Conservation (phyloP, 2,888 invertebrate genomes). For the Drosophila lutescens region DNA sequence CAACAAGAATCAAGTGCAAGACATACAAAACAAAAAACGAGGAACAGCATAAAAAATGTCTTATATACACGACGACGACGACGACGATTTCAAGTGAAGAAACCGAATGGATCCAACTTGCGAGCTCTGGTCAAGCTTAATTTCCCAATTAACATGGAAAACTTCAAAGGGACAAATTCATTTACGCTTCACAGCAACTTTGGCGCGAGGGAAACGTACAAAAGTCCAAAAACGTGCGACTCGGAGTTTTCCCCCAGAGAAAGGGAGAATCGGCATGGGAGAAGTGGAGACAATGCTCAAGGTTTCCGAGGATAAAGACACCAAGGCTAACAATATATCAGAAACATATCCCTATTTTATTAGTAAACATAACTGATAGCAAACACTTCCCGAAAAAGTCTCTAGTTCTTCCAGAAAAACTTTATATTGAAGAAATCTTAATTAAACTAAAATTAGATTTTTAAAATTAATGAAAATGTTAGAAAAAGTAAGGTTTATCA, state of each 20-base stretch:
- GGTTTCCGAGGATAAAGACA: slow-evolving; percentile 76
- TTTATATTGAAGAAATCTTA: too few relatives aligned
- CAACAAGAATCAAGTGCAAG: slow-evolving; percentile 41
- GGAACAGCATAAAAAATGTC: too few relatives aligned
- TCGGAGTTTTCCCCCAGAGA: slow-evolving; percentile 28
- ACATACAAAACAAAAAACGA: slow-evolving; percentile 1
- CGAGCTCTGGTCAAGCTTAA: slow-evolving; percentile 42
- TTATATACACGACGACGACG: too few relatives aligned
- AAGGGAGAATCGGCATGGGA: slow-evolving; percentile 5
- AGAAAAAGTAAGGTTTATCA: too few relatives aligned
- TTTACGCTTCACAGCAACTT: slow-evolving; percentile 46
- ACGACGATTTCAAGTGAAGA: slow-evolving; percentile 23
- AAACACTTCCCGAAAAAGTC: too few relatives aligned
- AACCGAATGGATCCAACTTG: slow-evolving; percentile 18
- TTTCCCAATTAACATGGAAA: slow-evolving; percentile 67
- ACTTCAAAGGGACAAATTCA: slow-evolving; percentile 48
- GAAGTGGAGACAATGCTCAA: slow-evolving; percentile 48
- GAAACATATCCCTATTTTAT: slow-evolving; percentile 29
- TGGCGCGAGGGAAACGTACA: slow-evolving; percentile 23
- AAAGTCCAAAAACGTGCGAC: slow-evolving; percentile 46
- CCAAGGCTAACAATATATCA: slow-evolving; percentile 42
- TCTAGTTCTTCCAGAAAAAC: too few relatives aligned
- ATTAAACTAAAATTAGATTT: too few relatives aligned
- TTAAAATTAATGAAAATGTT: too few relatives aligned
- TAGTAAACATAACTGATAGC: slow-evolving; percentile 10